A percentile compares a stretch with the other conserved stretches of the same genome.
phyloP scores from a whole-genome alignment of 2,888 invertebrate species.

The Ischnus inquisitorius region DNA sequence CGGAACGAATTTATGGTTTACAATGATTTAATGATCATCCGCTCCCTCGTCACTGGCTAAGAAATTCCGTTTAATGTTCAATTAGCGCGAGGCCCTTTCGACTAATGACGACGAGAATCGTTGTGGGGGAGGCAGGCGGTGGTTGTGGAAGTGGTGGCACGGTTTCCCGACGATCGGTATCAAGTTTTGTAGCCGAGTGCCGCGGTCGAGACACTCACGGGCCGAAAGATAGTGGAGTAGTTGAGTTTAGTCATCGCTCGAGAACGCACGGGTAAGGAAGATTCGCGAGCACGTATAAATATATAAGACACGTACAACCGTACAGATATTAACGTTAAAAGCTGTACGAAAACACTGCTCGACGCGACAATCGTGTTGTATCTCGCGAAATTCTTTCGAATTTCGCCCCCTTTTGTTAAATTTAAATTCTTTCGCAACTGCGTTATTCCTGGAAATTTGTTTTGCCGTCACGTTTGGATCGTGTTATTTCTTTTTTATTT shows the following conservation, averaged over 20 bases:
- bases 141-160: constrained; percentile 29
- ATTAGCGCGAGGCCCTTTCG: neutral
- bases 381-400: too few species aligned
- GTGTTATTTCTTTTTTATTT: neutral
- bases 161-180: constrained; percentile 57
- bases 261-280: constrained; percentile 60
- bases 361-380: too few species aligned
- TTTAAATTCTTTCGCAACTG: too few species aligned
- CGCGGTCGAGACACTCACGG: constrained; percentile 9
- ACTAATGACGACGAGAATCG: neutral
- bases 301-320: neutral
- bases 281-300: neutral
- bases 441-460: too few species aligned
- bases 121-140: neutral
- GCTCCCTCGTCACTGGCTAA: neutral
- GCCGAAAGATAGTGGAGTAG: constrained; percentile 29
- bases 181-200: neutral
- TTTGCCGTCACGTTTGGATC: too few species aligned
- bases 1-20: neutral
- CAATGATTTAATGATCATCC: neutral
- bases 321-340: neutral
- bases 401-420: too few species aligned
- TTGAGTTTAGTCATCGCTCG: constrained; percentile 51
- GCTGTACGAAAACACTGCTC: neutral
- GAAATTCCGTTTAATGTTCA: neutral